Base-by-base conservation (phyloP, 2,888 invertebrate genomes). In the Cheilosia scutellata region DNA sequence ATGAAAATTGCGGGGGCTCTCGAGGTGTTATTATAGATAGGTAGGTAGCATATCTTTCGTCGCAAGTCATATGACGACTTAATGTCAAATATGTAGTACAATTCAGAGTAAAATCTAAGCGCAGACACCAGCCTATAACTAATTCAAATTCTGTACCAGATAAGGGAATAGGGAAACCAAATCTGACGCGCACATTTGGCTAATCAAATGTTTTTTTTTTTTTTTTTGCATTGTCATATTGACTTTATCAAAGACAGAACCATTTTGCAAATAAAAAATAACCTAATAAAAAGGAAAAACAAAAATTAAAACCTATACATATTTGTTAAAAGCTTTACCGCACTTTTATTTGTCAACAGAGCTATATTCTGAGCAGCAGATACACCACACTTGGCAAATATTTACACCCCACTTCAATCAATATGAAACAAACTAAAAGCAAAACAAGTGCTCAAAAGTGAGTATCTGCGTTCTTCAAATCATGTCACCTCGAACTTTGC, bases 401-500 rank as follows among this genome's bases (percentile, higher is more conserved):
- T 78, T 78, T 29, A 40, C 31, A 57, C 16, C 0, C 42, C 40
- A 65, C 47, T 44, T 62, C 51, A 70, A 11, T 71, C 49, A 65
- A 65, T 62, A 70, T 20, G 6, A 25, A 20, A 44, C 6, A 37
- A 58, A 58, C 13, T 37, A 60, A 25, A 25, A 63, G 33, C 5
- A 49, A 33, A 16, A 1, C 13, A 20, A 20, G 20, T 20, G 20
- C 20, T 20, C 20, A 20, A 20, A 20, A 20, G 20, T 62, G n/a
- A 27, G 51, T 62, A 60, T 55, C 42, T 68, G 1, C 37, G 20
- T 49, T n/a, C 16, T 11, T 40, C 49, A 58, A 11, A 40, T 70
- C 55, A 71, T 37, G 40, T 70, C 33, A n/a, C 70, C 44, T 55
- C 76, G 65, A 76, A 76, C 68, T 75, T 82, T 75, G 62, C 31